A percentile compares a stretch with the other conserved stretches of the same genome.
These are phyloP conservation scores for Bambusicola thoracicus DNA, from an alignment of 2,113 vertebrate species.

Conservation along the genomic window DNA sequence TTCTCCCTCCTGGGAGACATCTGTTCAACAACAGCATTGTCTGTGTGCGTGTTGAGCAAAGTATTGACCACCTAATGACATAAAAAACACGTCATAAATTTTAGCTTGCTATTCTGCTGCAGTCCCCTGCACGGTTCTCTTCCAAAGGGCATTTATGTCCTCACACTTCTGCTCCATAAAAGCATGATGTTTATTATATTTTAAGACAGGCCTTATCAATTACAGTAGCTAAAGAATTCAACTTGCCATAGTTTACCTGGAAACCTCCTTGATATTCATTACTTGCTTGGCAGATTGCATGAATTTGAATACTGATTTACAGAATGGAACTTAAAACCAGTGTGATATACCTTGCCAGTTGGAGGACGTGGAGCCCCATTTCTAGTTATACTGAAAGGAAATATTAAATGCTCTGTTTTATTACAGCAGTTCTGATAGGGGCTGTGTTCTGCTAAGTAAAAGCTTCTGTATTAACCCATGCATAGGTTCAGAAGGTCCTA, in stretches of 20 bases:
- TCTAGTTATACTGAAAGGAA: slow-evolving; percentile 25
- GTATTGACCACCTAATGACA: neutral
- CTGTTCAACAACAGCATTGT: slow-evolving; percentile 1
- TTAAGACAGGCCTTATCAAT: neutral
- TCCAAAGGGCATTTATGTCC: neutral
- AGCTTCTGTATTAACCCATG: neutral
- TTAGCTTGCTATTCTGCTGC: neutral
- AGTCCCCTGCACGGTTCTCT: neutral
- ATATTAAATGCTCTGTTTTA: neutral
- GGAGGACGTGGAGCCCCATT: neutral
- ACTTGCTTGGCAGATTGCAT: neutral
- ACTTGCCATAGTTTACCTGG: neutral
- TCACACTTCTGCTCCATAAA: neutral
- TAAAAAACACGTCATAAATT: neutral
- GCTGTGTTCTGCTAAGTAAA: neutral
- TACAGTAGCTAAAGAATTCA: neutral
- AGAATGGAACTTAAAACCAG: neutral
- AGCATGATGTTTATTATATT: neutral
- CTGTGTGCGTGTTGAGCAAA: neutral
- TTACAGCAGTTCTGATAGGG: neutral
- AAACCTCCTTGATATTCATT: slow-evolving; percentile 23
- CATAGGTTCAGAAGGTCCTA: neutral
- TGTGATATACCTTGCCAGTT: neutral
- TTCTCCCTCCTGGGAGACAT: neutral
- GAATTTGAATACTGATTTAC: slow-evolving; percentile 26